Base-by-base conservation (phyloP, 2,113 vertebrate genomes). In the Oncorhynchus tshawytscha region DNA sequence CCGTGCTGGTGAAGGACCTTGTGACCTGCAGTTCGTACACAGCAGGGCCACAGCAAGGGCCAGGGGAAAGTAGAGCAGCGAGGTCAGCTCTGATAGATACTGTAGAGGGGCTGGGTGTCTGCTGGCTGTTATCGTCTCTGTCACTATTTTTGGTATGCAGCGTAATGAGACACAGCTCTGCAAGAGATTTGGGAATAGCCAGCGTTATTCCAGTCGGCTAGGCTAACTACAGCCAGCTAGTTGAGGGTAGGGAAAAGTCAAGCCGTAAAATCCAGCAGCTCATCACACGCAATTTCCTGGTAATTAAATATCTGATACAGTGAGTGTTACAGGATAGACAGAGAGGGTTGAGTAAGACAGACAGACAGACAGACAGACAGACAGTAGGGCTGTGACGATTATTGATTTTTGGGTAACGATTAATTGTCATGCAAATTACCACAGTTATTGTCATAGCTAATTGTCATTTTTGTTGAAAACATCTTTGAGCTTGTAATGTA, bases 101-200 rank as follows among this genome's bases (percentile, higher is more conserved):
- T 51, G 49, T 51, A 51, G 15, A 51, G 49, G 49, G 49, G 49
- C 15, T 16, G 49, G 15, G 76, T 70, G 48, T 34, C 54, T 29
- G 7, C 25, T 34, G 5, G 31, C 5, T 51, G 49, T 12, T 15
- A 51, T 13, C 20, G 72, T 74, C 70, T 79, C 51, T 22, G 29
- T 80, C 59, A 59, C 70, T 83, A 67, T 79, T 85, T 90, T 73
- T 74, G 64, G 76, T 78, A 75, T 51, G 68, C 74, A 67, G 67
- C 74, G 81, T 78, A 85, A 86, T 68, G 27, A 51, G 67, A 89
- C 77, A 79, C 80, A 77, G 68, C 59, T 66, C 24, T 71, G 74
- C 64, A 71, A 15, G 49, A 51, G 49, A 15, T 51, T 51, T 16
- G 49, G 49, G 77, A 67, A 81, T 79, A 75, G 65, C 34, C 12